Conservation (phyloP, 2,888 invertebrate species). For the Clistopyga incitator region DNA sequence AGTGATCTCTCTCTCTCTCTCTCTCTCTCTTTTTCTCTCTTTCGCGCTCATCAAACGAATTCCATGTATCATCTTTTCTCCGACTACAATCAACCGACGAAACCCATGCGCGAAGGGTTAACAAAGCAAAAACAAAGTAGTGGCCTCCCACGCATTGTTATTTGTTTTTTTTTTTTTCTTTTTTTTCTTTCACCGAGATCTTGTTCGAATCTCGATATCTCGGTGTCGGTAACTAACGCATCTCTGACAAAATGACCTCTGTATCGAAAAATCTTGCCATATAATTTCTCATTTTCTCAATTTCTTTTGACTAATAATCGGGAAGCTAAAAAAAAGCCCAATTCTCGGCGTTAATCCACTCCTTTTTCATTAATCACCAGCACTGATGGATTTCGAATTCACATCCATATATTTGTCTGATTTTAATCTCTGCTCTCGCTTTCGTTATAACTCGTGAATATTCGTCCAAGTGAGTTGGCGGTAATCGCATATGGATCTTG, state of each 20-base stretch:
- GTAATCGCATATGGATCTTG: constrained; percentile 58
- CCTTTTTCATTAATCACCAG: not conserved
- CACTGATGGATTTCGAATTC: not conserved
- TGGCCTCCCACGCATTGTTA: not conserved
- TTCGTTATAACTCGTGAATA: constrained; percentile 33
- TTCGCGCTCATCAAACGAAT: not conserved
- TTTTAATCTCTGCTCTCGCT: constrained; percentile 19
- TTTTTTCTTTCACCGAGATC: too few relatives aligned
- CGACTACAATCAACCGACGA: not conserved
- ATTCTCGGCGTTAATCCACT: not conserved
- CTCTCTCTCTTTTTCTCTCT: not conserved
- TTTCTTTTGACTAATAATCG: not conserved
- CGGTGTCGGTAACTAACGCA: too few relatives aligned
- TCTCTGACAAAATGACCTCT: too few relatives aligned
- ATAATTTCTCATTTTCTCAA: not conserved
- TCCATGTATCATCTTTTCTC: not conserved
- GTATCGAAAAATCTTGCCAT: too few relatives aligned
- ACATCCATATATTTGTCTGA: not conserved
- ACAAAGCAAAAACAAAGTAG: constrained; percentile 25
- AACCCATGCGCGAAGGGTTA: constrained; percentile 9
- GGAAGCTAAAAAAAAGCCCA: not conserved
- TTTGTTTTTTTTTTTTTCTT: constrained; percentile 6
- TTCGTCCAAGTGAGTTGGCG: constrained; percentile 29
- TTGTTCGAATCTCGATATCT: too few relatives aligned
- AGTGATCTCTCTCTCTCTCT: not conserved